Evolutionary conservation across 2,888 invertebrate genomes (phyloP), one percentile per base, ranked within the genome.

Genomic region (Willowsia nigromaculata): DNA sequence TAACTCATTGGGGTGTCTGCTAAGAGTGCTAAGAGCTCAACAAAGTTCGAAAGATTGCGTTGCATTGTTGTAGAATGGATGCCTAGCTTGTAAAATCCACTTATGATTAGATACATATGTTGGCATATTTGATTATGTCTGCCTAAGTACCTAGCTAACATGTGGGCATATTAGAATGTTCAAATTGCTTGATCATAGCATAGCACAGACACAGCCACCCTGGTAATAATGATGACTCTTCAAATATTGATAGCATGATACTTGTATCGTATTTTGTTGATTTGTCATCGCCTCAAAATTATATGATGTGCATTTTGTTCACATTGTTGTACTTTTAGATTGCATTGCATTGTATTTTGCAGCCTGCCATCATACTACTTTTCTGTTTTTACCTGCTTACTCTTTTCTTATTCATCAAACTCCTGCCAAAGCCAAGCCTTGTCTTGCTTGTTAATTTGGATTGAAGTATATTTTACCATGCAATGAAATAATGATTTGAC

Each of bases 1-100:
- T 84, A 84, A 74, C 50, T 84, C 89, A 85, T 89, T 78, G 62
- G 83, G 76, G 83, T 65, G 83, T 59, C 62, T 76, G 68, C 18
- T 65, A 59, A 22, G n/a, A n/a, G 43, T 43, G 43, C 71, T 71
- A 33, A 47, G 43, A 43, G 56, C 25, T n/a, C n/a, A n/a, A 80
- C 22, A 71, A 47, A 43, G 25, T 56, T 27, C 40, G 37, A 59
- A 71, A 33, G 74, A 82, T 43, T 87, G 81, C 65, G 80, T 47
- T 27, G 18, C 5, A 22, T 15, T 6, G 50, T n/a, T 50, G 15
- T 71, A n/a, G n/a, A n/a, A n/a, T 56, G 50, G 53, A 50, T 22
- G 2, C 56, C 22, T 3, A 56, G 18, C 25, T 22, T 4, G 25
- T 22, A 11, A 18, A 56, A 4, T 56, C 22, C 56, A 22, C 4